A percentile compares a stretch with the other conserved stretches of the same genome.
These are phyloP conservation scores for Botia kubotai DNA, from an alignment of 2,797 vertebrate genomes.

Conservation along the genomic window DNA sequence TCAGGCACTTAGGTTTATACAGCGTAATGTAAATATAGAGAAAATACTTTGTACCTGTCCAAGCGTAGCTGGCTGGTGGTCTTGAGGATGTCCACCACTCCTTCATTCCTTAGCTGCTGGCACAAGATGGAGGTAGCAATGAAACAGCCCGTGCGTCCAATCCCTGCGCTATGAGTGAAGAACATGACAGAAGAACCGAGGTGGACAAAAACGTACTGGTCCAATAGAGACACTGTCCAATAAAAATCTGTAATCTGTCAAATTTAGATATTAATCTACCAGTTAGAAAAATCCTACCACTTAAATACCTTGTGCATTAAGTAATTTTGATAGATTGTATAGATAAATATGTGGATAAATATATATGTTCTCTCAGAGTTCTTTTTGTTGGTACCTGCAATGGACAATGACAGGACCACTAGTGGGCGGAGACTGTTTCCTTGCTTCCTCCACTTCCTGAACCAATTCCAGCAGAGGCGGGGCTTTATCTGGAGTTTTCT, in stretches of 20 bases:
- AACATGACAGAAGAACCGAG: neutral
- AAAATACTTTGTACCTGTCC: slow-evolving; percentile 86
- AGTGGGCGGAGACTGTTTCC: slow-evolving; percentile 80
- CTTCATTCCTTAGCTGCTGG: slow-evolving; percentile 92
- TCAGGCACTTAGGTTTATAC: neutral
- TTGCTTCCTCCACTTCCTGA: slow-evolving; percentile 91
- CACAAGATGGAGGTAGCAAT: slow-evolving; percentile 98
- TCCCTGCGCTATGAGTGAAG: slow-evolving; percentile 85
- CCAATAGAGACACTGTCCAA: neutral
- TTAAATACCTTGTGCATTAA: neutral
- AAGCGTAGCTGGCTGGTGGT: slow-evolving; percentile 95
- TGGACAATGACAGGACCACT: slow-evolving; percentile 93
- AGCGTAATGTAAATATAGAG: neutral
- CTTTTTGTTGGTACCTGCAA: slow-evolving; percentile 87
- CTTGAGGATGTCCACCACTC: slow-evolving; percentile 92
- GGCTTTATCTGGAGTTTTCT: slow-evolving; percentile 98
- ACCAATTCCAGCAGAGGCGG: slow-evolving; percentile 94
- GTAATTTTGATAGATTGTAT: neutral
- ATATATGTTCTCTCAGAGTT: neutral
- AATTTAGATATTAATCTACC: too few relatives aligned
- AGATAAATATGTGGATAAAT: neutral
- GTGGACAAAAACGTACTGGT: neutral
- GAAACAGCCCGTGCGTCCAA: slow-evolving; percentile 97
- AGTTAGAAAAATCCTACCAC: too few relatives aligned
- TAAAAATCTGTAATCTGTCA: neutral